phyloP scores from a whole-genome alignment of 2,113 vertebrate genomes.

The Lynx canadensis region DNA sequence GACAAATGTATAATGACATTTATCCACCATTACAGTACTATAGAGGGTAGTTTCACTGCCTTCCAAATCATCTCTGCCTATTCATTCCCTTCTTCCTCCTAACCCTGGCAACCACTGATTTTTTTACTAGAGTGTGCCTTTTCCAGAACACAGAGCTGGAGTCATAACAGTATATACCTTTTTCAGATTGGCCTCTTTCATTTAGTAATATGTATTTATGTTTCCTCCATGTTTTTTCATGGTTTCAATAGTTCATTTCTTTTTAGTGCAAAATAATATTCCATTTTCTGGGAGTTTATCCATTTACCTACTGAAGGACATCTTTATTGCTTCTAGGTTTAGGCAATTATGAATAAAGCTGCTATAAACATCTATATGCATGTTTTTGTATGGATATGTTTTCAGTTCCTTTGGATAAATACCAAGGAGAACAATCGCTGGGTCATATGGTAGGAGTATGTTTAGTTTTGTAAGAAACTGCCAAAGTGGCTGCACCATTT shows the following conservation, averaged over 20 bases:
- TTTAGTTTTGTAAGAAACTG: neutral
- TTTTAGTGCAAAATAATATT: neutral
- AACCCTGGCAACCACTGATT: neutral
- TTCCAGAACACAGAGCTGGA: neutral
- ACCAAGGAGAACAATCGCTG: neutral
- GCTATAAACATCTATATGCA: too few species aligned
- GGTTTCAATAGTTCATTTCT: neutral
- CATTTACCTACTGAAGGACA: neutral
- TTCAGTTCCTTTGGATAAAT: neutral
- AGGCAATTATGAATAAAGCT: neutral
- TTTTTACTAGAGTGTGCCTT: slow-evolving; percentile 22
- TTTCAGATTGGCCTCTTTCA: neutral
- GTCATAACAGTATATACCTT: neutral
- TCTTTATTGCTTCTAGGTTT: neutral
- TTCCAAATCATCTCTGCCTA: neutral
- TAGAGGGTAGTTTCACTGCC: neutral
- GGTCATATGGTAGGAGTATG: neutral
- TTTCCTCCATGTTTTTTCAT: neutral
- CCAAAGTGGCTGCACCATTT: neutral
- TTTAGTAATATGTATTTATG: neutral
- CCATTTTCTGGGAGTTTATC: neutral
- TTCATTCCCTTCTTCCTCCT: neutral
- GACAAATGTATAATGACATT: neutral
- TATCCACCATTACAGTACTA: neutral
- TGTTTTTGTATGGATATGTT: neutral